phyloP scores from a whole-genome alignment of 2,888 invertebrate species.

The Autographa gamma region DNA sequence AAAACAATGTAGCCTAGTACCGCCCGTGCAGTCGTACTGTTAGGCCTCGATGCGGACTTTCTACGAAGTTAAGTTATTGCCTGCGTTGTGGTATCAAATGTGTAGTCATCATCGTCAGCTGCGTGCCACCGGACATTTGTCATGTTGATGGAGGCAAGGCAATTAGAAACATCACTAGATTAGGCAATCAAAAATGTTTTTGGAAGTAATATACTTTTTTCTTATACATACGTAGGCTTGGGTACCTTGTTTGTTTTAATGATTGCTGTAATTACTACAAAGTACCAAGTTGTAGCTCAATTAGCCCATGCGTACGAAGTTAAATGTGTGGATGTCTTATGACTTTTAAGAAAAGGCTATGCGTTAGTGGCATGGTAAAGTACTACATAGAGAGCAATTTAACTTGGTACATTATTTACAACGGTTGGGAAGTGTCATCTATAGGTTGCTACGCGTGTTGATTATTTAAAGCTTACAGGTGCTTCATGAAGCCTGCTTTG shows the following conservation, averaged over 20 bases:
- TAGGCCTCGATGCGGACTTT: slow-evolving; percentile 44
- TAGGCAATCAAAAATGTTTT: not conserved
- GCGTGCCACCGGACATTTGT: slow-evolving; percentile 9
- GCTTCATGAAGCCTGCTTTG: too few species aligned
- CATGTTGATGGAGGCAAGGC: not conserved
- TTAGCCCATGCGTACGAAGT: not conserved
- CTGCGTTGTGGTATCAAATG: slow-evolving; percentile 36
- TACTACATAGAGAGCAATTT: too few species aligned
- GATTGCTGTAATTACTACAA: not conserved
- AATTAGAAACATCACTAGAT: not conserved
- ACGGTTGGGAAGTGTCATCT: too few species aligned
- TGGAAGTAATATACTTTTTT: not conserved
- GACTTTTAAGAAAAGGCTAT: not conserved
- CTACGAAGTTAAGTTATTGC: slow-evolving; percentile 38
- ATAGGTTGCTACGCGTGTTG: too few species aligned
- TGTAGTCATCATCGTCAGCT: slow-evolving; percentile 28
- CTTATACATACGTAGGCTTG: not conserved
- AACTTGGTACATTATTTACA: too few species aligned
- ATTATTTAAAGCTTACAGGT: too few species aligned
- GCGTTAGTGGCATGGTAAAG: not conserved
- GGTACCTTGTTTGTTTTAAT: not conserved
- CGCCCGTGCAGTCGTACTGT: slow-evolving; percentile 40
- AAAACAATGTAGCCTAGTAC: slow-evolving; percentile 66
- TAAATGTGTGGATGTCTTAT: too few species aligned
- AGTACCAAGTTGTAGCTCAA: not conserved